Percentiles rank a stretch among this genome's conserved stretches.
These are phyloP conservation scores for Erebia ligea DNA, from an alignment of 2,888 invertebrate genomes.

Conservation along the genomic window DNA sequence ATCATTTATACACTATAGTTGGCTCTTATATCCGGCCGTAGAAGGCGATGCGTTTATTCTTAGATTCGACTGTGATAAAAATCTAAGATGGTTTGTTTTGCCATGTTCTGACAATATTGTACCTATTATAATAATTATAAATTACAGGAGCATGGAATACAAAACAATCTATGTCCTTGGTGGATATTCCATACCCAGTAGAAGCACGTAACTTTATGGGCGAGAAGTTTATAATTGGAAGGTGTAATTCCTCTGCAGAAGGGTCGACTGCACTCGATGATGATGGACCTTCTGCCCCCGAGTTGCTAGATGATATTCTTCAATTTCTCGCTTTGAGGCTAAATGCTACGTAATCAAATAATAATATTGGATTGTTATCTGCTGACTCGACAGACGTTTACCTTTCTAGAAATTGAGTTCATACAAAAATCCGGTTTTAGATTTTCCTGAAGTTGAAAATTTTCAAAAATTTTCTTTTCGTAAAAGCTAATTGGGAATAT, in stretches of 20 bases:
- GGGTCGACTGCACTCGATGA: constrained; percentile 62
- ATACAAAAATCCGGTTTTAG: too few species aligned
- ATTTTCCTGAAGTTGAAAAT: too few species aligned
- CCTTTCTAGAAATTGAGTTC: too few species aligned
- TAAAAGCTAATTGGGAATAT: too few species aligned
- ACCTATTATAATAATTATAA: background rate
- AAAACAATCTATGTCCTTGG: constrained; percentile 61
- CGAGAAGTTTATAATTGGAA: constrained; percentile 72
- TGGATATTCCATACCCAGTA: constrained; percentile 64
- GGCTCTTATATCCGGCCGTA: too few species aligned
- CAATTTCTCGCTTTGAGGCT: constrained; percentile 64
- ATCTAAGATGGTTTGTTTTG: background rate
- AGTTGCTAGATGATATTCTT: constrained; percentile 76
- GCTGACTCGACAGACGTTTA: too few species aligned
- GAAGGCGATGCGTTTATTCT: too few species aligned
- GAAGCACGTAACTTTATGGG: constrained; percentile 71
- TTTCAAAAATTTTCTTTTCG: too few species aligned
- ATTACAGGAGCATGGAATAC: constrained; percentile 61
- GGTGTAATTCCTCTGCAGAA: constrained; percentile 72
- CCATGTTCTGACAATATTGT: background rate
- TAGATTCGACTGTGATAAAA: too few species aligned
- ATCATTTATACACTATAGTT: too few species aligned
- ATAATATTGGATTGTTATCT: background rate
- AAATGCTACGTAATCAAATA: constrained; percentile 70
- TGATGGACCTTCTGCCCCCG: constrained; percentile 73